phyloP scores from a whole-genome alignment of 2,888 invertebrate species.

The Invenusta paracnida region DNA sequence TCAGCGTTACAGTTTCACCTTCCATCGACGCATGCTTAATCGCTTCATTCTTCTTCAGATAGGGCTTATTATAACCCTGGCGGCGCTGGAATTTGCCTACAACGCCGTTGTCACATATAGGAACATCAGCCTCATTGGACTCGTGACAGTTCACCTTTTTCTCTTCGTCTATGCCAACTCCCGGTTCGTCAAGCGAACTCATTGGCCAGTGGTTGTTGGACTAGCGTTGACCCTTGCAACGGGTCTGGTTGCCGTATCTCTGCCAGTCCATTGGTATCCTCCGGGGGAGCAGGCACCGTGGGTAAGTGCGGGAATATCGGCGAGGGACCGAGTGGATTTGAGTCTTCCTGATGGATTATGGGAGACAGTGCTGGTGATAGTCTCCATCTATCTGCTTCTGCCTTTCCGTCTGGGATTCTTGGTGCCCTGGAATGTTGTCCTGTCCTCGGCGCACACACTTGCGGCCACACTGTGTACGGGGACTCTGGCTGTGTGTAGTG shows the following conservation, averaged over 20 bases:
- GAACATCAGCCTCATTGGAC: not conserved
- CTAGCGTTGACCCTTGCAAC: not conserved
- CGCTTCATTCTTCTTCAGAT: not conserved
- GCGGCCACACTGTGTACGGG: not conserved
- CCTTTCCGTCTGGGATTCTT: not conserved
- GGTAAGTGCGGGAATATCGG: not conserved
- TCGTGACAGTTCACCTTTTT: not conserved
- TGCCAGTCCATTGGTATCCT: not conserved
- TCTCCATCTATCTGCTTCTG: not conserved
- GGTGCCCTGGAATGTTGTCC: not conserved
- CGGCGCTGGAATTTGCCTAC: not conserved
- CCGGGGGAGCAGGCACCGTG: not conserved
- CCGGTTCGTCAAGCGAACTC: not conserved
- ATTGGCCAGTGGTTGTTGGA: not conserved
- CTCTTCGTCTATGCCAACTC: not conserved
- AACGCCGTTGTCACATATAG: not conserved
- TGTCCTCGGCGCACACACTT: not conserved
- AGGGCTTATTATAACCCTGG: not conserved
- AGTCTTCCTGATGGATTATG: not conserved
- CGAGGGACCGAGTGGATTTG: not conserved
- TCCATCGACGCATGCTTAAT: not conserved
- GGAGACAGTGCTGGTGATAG: not conserved
- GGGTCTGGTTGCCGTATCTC: not conserved
- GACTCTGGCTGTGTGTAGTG: not conserved
- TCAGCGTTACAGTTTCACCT: not conserved